A percentile compares a stretch with the other conserved stretches of the same genome.
phyloP scores from a whole-genome alignment of 2,797 vertebrate species.

The Tokudaia muenninki region DNA sequence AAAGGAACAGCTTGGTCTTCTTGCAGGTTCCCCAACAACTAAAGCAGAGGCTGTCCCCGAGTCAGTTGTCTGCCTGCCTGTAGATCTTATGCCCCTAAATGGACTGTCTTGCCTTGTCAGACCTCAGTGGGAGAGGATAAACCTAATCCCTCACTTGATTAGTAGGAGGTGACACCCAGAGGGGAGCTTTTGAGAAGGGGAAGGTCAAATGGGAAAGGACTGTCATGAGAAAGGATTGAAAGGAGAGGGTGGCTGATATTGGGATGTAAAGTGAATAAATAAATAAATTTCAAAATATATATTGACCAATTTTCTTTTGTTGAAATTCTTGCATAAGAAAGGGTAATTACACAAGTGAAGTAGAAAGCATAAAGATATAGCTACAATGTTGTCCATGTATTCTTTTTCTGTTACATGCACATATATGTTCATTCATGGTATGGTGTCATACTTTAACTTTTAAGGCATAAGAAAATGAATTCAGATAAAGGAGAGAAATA shows the following conservation, averaged over 20 bases:
- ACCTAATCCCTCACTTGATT: neutral
- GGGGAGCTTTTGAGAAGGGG: neutral
- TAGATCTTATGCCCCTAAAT: neutral
- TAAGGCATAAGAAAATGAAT: constrained; percentile 58
- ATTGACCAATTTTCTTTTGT: constrained; percentile 44
- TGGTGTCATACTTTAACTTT: neutral
- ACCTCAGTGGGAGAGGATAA: neutral
- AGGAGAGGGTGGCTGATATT: neutral
- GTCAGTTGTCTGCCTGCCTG: neutral
- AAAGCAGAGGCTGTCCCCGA: neutral
- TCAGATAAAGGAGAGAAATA: constrained; percentile 42
- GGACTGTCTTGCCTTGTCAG: neutral
- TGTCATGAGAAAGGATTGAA: neutral
- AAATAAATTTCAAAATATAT: constrained; percentile 9
- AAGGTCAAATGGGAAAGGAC: neutral
- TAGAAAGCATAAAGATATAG: neutral
- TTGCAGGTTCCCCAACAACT: neutral
- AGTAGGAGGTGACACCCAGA: neutral
- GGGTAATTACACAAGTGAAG: constrained; percentile 43
- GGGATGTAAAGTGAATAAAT: neutral
- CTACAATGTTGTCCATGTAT: neutral
- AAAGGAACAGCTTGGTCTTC: neutral
- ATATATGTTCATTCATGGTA: neutral
- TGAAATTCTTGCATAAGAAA: constrained; percentile 47
- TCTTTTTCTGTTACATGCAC: neutral